These are phyloP conservation scores for Patiria pectinifera DNA, from an alignment of 53 echinoderm and acorn worm genomes.

Conservation along the genomic window DNA sequence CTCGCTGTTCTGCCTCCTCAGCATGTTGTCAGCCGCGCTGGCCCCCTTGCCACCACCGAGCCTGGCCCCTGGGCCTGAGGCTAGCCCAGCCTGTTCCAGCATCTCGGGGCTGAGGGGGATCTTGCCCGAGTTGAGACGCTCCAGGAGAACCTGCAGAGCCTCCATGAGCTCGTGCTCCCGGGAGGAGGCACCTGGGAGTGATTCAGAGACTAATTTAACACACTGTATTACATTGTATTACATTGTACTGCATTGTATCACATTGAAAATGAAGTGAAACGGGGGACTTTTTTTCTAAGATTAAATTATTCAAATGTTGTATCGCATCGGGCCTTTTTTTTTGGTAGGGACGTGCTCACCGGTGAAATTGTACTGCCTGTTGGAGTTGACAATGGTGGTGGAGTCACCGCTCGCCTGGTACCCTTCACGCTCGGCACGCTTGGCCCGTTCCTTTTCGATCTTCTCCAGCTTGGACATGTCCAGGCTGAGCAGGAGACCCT, in stretches of 20 bases:
- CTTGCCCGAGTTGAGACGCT: slow-evolving; percentile 93
- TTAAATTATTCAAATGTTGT: too few species aligned
- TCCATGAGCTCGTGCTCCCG: slow-evolving; percentile 93
- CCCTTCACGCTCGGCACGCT: slow-evolving; percentile 51
- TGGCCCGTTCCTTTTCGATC: slow-evolving; percentile 61
- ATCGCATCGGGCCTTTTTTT: too few species aligned
- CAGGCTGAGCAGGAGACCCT: slow-evolving; percentile 85
- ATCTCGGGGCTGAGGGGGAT: slow-evolving; percentile 97
- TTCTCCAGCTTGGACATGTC: slow-evolving; percentile 87
- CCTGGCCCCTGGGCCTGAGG: slow-evolving; percentile 49
- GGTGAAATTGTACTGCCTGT: slow-evolving; percentile 80
- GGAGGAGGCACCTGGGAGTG: slow-evolving; percentile 59
- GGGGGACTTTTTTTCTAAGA: too few species aligned
- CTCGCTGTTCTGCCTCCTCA: slow-evolving; percentile 83
- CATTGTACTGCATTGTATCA: neutral
- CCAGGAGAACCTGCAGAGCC: slow-evolving; percentile 86
- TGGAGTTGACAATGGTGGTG: slow-evolving; percentile 65
- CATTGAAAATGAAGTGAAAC: too few species aligned
- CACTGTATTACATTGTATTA: too few species aligned
- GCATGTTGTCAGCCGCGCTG: slow-evolving; percentile 70
- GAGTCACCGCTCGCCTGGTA: slow-evolving; percentile 48
- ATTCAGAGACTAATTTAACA: too few species aligned
- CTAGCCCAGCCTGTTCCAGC: slow-evolving; percentile 78
- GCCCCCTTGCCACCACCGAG: slow-evolving; percentile 74
- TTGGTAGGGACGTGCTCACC: slow-evolving; percentile 30